phyloP scores from a whole-genome alignment of 2,888 invertebrate genomes.

The Artemia sinica region DNA sequence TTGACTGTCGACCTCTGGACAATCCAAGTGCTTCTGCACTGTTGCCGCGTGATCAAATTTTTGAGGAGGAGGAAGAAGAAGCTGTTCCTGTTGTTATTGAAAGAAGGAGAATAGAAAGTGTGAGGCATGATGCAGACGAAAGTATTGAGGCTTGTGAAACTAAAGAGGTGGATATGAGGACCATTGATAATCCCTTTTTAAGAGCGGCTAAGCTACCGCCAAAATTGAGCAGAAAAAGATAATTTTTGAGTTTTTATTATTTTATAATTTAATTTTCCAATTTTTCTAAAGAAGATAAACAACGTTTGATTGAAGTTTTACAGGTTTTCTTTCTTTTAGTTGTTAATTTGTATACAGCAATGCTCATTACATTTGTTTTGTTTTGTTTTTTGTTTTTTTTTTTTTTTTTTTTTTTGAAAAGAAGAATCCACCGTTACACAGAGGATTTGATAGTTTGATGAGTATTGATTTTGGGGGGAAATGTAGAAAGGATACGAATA shows the following conservation, averaged over 20 bases:
- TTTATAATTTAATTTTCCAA: no score
- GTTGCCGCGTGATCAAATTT: slow-evolving; percentile 81
- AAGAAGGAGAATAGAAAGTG: background rate
- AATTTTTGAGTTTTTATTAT: background rate
- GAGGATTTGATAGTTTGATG: no score
- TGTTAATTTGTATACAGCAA: no score
- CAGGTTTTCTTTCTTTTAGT: no score
- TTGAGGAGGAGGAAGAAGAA: slow-evolving; percentile 52
- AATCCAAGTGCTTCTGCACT: slow-evolving; percentile 70
- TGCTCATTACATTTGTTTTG: no score
- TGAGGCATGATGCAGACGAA: slow-evolving; percentile 6
- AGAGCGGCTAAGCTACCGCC: slow-evolving; percentile 4
- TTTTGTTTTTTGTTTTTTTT: no score
- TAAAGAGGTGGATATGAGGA: slow-evolving; percentile 1
- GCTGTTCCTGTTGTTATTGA: slow-evolving; percentile 10
- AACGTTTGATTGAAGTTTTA: no score
- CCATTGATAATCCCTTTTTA: slow-evolving; percentile 2
- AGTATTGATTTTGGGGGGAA: no score
- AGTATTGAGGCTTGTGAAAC: background rate
- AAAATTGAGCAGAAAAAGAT: background rate
- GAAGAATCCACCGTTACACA: no score
- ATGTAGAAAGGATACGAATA: no score
- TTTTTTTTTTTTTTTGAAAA: no score
- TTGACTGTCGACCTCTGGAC: slow-evolving; percentile 59
- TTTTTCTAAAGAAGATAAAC: no score